Evolutionary conservation across 1,140 invertebrate genomes (phyloP).

Genomic region (Wiebesia pumilae): DNA sequence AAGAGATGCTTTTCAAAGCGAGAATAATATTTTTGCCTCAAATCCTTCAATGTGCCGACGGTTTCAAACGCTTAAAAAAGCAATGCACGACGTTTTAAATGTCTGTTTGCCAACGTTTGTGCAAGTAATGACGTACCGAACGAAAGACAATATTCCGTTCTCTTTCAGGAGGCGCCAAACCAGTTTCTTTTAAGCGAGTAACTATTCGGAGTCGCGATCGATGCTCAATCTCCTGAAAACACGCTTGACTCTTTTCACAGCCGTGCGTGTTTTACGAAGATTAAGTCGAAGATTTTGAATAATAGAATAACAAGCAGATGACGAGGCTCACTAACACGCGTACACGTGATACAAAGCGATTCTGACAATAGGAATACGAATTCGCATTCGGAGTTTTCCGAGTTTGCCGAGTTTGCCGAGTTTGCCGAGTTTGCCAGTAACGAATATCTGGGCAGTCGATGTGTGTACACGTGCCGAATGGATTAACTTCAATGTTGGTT

Average conservation of each 20-base stretch:
- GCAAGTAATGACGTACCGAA: background rate
- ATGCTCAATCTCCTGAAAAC: background rate
- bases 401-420: too few species aligned
- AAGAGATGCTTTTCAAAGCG: too few species aligned
- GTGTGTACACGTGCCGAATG: background rate
- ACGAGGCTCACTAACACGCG: background rate
- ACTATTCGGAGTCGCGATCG: background rate
- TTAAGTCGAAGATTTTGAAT: background rate
- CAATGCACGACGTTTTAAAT: background rate
- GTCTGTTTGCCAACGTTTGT: background rate
- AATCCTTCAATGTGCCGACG: background rate
- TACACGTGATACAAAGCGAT: background rate
- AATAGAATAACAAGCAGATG: background rate
- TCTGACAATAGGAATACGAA: background rate
- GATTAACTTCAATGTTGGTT: background rate
- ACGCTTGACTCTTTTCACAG: background rate
- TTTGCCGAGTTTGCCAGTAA: too few species aligned
- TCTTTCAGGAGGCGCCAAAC: background rate
- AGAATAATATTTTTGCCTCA: background rate
- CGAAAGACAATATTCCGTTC: background rate
- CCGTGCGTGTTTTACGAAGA: background rate
- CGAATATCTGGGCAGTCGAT: background rate
- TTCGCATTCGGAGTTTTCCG: background rate
- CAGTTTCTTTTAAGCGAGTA: conserved; percentile 2
- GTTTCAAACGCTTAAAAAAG: background rate